These are phyloP conservation scores for Ctenosaura bakeri DNA, from an alignment of 2,797 vertebrate genomes.

Conservation along the genomic window DNA sequence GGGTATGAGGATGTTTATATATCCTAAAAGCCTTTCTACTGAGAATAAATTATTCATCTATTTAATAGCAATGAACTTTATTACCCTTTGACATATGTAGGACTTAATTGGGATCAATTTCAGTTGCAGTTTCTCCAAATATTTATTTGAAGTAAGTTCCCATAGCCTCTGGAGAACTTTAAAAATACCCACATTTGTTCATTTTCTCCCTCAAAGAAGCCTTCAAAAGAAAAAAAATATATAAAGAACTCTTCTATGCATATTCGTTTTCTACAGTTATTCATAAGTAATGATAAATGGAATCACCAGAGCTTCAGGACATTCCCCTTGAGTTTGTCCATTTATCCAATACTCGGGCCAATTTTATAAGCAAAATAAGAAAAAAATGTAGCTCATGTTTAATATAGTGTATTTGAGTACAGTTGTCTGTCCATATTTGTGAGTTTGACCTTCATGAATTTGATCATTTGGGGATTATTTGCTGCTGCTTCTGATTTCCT, in stretches of 20 bases:
- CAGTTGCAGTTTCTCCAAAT: constrained; percentile 51
- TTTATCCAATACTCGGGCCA: background rate
- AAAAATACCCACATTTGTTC: constrained; percentile 43
- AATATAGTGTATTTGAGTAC: background rate
- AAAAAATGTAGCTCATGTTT: background rate
- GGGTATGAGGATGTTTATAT: constrained; percentile 50
- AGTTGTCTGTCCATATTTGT: too few species aligned
- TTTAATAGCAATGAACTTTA: constrained; percentile 37
- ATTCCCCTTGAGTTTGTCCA: background rate
- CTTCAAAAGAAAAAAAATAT: background rate
- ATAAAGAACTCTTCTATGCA: background rate
- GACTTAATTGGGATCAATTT: constrained; percentile 50
- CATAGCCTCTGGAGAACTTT: constrained; percentile 21
- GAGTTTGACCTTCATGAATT: too few species aligned
- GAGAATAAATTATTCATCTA: constrained; percentile 38
- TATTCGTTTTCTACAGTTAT: background rate
- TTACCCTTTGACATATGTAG: constrained; percentile 30
- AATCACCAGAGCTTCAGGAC: background rate
- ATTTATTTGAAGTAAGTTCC: constrained; percentile 46
- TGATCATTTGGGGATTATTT: too few species aligned
- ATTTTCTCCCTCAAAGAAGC: background rate
- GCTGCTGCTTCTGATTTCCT: too few species aligned
- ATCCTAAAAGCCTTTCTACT: constrained; percentile 42
- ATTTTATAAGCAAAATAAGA: background rate
- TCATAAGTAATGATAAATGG: background rate